Conservation (phyloP, 2,888 invertebrate species). For the Sialis lutaria region DNA sequence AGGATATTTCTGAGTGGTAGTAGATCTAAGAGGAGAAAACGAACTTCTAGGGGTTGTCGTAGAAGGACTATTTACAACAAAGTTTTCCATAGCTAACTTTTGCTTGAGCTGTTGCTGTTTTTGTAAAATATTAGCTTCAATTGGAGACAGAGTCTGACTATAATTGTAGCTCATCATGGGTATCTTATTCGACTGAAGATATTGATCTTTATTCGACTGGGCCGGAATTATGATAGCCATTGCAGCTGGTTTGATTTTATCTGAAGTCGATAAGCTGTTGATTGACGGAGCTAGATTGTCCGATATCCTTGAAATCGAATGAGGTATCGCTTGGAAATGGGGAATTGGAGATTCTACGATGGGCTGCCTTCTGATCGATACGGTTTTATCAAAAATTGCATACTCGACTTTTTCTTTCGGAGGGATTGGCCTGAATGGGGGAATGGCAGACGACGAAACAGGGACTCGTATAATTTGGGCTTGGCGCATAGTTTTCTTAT, state of each 20-base stretch:
- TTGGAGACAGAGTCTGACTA: constrained; percentile 38
- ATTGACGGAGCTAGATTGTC: constrained; percentile 15
- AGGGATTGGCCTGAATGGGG: constrained; percentile 65
- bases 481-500: neutral
- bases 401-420: constrained; percentile 25
- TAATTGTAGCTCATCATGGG: constrained; percentile 13
- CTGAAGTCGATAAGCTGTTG: neutral
- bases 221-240: constrained; percentile 19
- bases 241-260: constrained; percentile 11
- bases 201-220: constrained; percentile 3
- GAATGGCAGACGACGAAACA: constrained; percentile 16
- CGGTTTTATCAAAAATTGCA: constrained; percentile 16
- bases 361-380: constrained; percentile 11
- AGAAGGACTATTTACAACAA: constrained; percentile 25
- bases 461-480: neutral
- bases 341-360: constrained; percentile 25
- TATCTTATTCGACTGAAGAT: constrained; percentile 1
- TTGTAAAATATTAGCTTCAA: constrained; percentile 55
- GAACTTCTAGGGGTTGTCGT: constrained; percentile 26
- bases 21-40: constrained; percentile 19
- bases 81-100: constrained; percentile 17
- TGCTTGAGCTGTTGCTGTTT: constrained; percentile 48
- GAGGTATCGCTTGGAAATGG: constrained; percentile 33
- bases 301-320: constrained; percentile 36
- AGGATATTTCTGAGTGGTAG: constrained; percentile 15